Evolutionary conservation across 37 sponge, comb jelly and placozoan species (phyloP).

Genomic region (Aplysina aerophoba): DNA sequence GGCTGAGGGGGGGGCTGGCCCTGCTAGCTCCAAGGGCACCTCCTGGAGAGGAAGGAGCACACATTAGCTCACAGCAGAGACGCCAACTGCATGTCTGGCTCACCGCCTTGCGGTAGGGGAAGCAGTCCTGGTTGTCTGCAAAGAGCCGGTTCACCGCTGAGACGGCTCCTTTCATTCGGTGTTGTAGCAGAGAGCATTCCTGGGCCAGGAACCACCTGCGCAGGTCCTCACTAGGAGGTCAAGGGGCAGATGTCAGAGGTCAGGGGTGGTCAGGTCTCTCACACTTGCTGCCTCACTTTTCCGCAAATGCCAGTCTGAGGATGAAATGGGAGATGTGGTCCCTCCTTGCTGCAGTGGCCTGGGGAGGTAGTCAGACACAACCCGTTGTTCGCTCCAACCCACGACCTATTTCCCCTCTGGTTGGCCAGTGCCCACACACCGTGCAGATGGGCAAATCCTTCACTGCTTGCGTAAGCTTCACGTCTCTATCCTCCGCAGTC

Average conservation of each 20-base stretch:
- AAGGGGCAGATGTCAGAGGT: not conserved
- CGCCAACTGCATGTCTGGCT: not conserved
- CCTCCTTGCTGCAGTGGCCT: slow-evolving; percentile 57
- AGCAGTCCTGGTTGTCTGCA: not conserved
- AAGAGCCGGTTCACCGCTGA: not conserved
- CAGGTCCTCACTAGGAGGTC: slow-evolving; percentile 69
- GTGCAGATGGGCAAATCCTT: not conserved
- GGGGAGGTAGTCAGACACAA: not conserved
- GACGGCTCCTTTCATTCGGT: not conserved
- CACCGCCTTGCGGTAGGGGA: not conserved
- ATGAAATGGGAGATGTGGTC: slow-evolving; percentile 97
- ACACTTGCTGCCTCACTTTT: slow-evolving; percentile 78
- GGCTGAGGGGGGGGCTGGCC: not conserved
- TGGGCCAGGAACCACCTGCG: slow-evolving; percentile 83
- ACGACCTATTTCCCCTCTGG: no score
- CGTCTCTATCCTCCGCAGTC: not conserved
- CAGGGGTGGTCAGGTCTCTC: not conserved
- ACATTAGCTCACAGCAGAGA: not conserved
- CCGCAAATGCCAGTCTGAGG: slow-evolving; percentile 90
- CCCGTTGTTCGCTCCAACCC: no score
- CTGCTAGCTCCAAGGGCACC: not conserved
- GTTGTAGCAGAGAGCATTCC: slow-evolving; percentile 63
- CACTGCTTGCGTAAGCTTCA: not conserved
- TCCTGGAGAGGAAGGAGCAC: not conserved
- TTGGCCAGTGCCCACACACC: not conserved